A percentile compares a stretch with the other conserved stretches of the same genome.
Conservation (phyloP, 2,888 invertebrate genomes). For the Trilocha varians region DNA sequence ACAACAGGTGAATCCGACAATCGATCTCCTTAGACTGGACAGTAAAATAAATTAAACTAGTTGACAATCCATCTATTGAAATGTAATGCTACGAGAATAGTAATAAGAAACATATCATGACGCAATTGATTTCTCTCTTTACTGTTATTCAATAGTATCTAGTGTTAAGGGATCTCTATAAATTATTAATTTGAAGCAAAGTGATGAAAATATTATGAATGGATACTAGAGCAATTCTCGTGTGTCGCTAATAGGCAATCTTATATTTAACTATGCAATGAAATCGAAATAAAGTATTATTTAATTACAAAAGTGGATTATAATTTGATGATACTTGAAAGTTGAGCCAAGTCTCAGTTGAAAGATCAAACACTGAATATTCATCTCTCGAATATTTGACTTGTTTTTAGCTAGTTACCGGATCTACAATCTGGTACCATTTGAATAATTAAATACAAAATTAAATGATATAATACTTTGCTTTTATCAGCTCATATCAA, state of each 20-base stretch:
- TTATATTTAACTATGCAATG: too few relatives aligned
- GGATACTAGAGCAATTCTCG: too few relatives aligned
- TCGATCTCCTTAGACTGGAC: too few relatives aligned
- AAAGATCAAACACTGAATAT: background rate
- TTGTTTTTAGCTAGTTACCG: background rate
- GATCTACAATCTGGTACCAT: background rate
- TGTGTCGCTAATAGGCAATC: too few relatives aligned
- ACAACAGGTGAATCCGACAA: too few relatives aligned
- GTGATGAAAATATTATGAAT: background rate
- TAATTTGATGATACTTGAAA: too few relatives aligned
- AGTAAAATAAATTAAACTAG: too few relatives aligned
- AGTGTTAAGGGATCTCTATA: background rate
- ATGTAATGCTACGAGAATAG: background rate
- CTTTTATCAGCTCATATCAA: too few relatives aligned
- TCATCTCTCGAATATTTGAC: background rate
- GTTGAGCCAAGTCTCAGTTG: background rate
- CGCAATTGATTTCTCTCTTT: constrained; percentile 1
- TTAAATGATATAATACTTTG: too few relatives aligned
- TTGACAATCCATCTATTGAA: background rate
- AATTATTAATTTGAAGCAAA: background rate
- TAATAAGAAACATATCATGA: constrained; percentile 1
- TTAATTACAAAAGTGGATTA: too few relatives aligned
- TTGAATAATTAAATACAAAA: background rate
- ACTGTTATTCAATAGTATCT: background rate
- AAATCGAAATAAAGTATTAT: too few relatives aligned